phyloP scores from a whole-genome alignment of 2,113 vertebrate genomes.

The Onychostruthus taczanowskii region DNA sequence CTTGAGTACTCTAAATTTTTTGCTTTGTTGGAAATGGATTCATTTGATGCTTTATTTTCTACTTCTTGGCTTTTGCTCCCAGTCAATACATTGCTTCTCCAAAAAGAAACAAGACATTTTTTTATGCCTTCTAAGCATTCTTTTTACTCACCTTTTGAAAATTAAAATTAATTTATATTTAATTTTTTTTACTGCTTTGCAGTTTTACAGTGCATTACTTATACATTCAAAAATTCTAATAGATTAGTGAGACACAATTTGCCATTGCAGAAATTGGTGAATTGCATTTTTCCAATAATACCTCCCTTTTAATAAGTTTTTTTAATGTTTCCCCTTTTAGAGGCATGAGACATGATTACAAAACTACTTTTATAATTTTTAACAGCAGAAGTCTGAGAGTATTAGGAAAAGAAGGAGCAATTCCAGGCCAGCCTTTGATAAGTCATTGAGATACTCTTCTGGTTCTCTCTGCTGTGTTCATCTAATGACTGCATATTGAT shows the following conservation, averaged over 20 bases:
- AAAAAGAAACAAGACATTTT: not conserved
- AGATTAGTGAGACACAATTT: not conserved
- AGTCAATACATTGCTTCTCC: not conserved
- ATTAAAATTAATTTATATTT: not conserved
- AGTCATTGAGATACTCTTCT: not conserved
- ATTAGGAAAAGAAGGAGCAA: not conserved
- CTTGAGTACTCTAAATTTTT: not conserved
- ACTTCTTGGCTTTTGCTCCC: not conserved
- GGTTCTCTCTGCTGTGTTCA: not conserved
- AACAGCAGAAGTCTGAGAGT: not conserved
- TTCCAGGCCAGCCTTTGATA: not conserved
- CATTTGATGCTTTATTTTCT: not conserved
- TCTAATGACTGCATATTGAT: not conserved
- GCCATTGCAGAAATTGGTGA: not conserved
- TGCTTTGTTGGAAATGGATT: not conserved
- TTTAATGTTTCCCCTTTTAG: not conserved
- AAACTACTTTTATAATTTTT: conserved; percentile 12
- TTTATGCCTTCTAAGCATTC: not conserved
- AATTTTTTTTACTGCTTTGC: not conserved
- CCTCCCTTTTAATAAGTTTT: not conserved
- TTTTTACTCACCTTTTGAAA: not conserved
- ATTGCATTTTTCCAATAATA: not conserved
- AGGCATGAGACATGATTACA: not conserved
- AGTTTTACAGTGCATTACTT: not conserved
- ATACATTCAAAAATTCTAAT: not conserved